These are phyloP conservation scores for Caenorhabditis latens DNA, from an alignment of 1,140 invertebrate genomes.

Conservation along the genomic window DNA sequence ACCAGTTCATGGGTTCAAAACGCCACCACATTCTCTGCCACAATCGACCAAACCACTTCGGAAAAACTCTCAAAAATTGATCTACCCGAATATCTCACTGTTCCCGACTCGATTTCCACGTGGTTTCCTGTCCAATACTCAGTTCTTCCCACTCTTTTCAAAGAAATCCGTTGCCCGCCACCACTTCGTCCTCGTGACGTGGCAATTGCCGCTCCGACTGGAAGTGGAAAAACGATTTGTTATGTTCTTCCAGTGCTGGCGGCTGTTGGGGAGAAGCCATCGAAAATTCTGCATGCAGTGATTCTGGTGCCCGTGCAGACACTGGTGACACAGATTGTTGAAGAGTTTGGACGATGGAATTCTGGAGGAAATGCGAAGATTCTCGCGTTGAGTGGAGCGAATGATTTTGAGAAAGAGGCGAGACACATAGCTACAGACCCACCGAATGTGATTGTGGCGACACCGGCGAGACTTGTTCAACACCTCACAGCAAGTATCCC, in stretches of 20 bases:
- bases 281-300: conserved; percentile 85
- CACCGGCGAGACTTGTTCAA: conserved; percentile 91
- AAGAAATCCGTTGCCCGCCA: conserved; percentile 36
- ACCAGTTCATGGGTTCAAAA: conserved; percentile 55
- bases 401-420: conserved; percentile 58
- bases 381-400: conserved; percentile 54
- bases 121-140: conserved; percentile 63
- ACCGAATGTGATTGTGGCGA: conserved; percentile 88
- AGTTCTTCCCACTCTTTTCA: conserved; percentile 59
- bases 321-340: conserved; percentile 87
- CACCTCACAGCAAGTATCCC: conserved; percentile 82
- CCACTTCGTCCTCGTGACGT: conserved; percentile 83
- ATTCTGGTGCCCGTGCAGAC: conserved; percentile 92
- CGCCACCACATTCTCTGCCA: conserved; percentile 55
- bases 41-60: conserved; percentile 28
- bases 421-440: not conserved
- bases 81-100: conserved; percentile 5
- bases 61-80: conserved; percentile 7
- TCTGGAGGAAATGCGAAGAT: conserved; percentile 65
- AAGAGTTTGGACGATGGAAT: conserved; percentile 78
- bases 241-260: conserved; percentile 94
- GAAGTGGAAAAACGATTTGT: conserved; percentile 93
- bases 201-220: conserved; percentile 96
- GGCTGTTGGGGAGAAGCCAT: conserved; percentile 74
- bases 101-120: conserved; percentile 22